Conservation (phyloP, 2,113 vertebrate genomes). For the Centropristis striata region DNA sequence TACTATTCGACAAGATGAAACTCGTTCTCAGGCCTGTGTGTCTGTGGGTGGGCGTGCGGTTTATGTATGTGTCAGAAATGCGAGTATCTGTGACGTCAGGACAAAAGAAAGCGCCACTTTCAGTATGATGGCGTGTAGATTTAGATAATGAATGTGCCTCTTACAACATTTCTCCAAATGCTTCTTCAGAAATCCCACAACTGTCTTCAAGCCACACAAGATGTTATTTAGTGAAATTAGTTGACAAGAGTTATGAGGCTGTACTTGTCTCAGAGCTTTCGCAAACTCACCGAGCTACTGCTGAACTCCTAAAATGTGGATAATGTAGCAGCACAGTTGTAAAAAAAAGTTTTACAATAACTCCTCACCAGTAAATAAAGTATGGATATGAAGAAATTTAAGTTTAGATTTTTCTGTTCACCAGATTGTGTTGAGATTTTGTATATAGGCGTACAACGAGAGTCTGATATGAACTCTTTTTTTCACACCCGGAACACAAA, state of each 20-base stretch:
- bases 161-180: neutral
- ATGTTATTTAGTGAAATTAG: slow-evolving; percentile 17
- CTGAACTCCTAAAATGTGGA: slow-evolving; percentile 6
- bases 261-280: slow-evolving; percentile 1
- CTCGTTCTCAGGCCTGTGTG: slow-evolving; percentile 62
- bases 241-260: slow-evolving; percentile 33
- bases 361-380: slow-evolving; percentile 14
- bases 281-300: slow-evolving; percentile 3
- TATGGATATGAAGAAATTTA: neutral
- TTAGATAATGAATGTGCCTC: neutral
- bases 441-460: slow-evolving; percentile 1
- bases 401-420: neutral
- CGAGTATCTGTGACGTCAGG: slow-evolving; percentile 59
- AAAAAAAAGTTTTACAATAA: slow-evolving; percentile 2
- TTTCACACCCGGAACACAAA: slow-evolving; percentile 48
- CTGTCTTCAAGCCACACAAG: neutral
- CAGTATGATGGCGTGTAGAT: slow-evolving; percentile 8
- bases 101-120: slow-evolving; percentile 38
- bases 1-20: slow-evolving; percentile 71
- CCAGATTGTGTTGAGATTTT: slow-evolving; percentile 3
- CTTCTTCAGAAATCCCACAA: neutral
- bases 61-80: slow-evolving; percentile 68
- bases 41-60: slow-evolving; percentile 69
- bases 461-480: slow-evolving; percentile 29
- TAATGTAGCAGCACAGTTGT: neutral